Percentiles rank a stretch among this genome's conserved stretches.
Conservation (phyloP, 2,888 invertebrate genomes). For the Rambutsinella grinnellia region DNA sequence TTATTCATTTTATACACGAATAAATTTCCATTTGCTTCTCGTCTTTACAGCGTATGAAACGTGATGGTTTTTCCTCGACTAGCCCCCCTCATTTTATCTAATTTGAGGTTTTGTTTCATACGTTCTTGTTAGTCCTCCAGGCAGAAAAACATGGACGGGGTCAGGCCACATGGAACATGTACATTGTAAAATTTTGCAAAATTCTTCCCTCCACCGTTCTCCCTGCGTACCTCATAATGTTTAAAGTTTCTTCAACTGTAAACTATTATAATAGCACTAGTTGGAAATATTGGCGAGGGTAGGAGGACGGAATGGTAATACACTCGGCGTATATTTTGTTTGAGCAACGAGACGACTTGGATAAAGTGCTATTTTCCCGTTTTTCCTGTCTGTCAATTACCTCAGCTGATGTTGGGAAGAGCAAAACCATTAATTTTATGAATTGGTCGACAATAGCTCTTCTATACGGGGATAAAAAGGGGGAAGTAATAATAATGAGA, state of each 20-base stretch:
- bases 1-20: not conserved
- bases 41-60: not conserved
- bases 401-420: conserved; percentile 17
- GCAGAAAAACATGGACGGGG: not conserved
- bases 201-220: too few relatives aligned
- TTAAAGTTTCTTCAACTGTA: too few relatives aligned
- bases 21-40: not conserved
- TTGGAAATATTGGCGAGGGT: too few relatives aligned
- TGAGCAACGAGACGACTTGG: not conserved
- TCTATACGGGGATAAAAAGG: not conserved
- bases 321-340: not conserved
- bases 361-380: not conserved
- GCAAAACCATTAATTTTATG: conserved; percentile 36
- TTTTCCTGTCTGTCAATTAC: conserved; percentile 31
- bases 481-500: not conserved
- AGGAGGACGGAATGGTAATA: too few relatives aligned
- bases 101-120: not conserved
- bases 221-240: too few relatives aligned
- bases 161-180: too few relatives aligned
- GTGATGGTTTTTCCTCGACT: too few relatives aligned
- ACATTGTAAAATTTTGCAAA: too few relatives aligned
- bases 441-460: not conserved
- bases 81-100: not conserved
- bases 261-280: too few relatives aligned
- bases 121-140: not conserved